Conservation (phyloP, 2,888 invertebrate genomes). For the Ornithoptera priamus region DNA sequence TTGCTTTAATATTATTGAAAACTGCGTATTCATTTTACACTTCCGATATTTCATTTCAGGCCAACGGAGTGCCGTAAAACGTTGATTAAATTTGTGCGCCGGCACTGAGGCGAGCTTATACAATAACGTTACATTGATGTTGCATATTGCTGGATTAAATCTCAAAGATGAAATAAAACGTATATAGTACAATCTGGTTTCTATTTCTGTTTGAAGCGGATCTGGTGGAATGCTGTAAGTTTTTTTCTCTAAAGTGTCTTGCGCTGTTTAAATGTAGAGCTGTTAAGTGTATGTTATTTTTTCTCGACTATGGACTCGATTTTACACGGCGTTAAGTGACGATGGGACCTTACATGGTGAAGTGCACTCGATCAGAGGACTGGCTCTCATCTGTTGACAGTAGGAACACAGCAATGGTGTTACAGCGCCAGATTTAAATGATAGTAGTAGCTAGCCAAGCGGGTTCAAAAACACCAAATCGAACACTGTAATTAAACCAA, state of each 20-base stretch:
- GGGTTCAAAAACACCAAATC: too few relatives aligned
- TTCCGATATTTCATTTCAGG: constrained; percentile 24
- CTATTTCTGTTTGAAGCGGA: neutral
- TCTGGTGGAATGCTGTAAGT: neutral
- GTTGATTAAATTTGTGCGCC: constrained; percentile 27
- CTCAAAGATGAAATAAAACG: neutral
- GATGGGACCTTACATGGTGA: too few relatives aligned
- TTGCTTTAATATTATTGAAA: constrained; percentile 9
- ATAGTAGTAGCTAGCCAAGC: too few relatives aligned
- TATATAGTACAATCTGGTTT: neutral
- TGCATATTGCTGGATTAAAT: constrained; percentile 13
- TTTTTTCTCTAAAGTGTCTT: neutral
- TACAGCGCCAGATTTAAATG: too few relatives aligned
- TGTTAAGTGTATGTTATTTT: too few relatives aligned
- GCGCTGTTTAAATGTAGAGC: too few relatives aligned
- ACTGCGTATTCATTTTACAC: constrained; percentile 8
- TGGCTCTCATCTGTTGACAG: too few relatives aligned
- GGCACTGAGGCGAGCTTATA: neutral
- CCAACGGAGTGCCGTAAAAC: constrained; percentile 19
- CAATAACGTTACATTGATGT: constrained; percentile 15
- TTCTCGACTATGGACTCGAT: too few relatives aligned
- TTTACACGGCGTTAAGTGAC: too few relatives aligned
- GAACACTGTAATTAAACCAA: too few relatives aligned
- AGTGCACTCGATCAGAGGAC: too few relatives aligned
- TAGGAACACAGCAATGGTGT: too few relatives aligned